These are phyloP conservation scores for Brachyistius frenatus DNA, from an alignment of 2,113 vertebrate genomes.

Conservation along the genomic window DNA sequence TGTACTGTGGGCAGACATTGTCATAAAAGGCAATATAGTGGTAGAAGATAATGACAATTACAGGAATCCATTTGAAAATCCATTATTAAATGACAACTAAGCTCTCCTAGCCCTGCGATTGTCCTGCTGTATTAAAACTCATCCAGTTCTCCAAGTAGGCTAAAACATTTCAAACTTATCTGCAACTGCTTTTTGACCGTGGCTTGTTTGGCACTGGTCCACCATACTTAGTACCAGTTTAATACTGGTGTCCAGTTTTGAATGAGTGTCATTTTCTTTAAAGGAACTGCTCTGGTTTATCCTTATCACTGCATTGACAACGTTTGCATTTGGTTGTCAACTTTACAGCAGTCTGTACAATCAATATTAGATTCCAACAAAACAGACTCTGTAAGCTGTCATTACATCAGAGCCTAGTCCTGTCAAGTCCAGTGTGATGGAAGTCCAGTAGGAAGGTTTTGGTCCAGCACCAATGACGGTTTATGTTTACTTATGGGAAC, in stretches of 20 bases:
- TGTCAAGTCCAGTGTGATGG: slow-evolving; percentile 51
- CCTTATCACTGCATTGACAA: slow-evolving; percentile 13
- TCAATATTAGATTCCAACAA: slow-evolving; percentile 26
- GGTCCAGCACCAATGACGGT: slow-evolving; percentile 58
- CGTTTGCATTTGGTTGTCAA: slow-evolving; percentile 23
- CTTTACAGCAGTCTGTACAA: slow-evolving; percentile 28
- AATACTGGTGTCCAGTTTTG: slow-evolving; percentile 10
- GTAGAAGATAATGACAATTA: slow-evolving; percentile 49
- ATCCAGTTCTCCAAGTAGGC: slow-evolving; percentile 41
- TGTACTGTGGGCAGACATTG: slow-evolving; percentile 34
- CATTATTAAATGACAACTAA: slow-evolving; percentile 35
- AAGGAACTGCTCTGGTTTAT: slow-evolving; percentile 30
- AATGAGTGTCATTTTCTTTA: slow-evolving; percentile 5
- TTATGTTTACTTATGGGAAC: slow-evolving; percentile 38
- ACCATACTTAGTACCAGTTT: slow-evolving; percentile 11
- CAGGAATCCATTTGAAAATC: slow-evolving; percentile 37
- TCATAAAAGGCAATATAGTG: slow-evolving; percentile 52
- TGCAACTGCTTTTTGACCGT: slow-evolving; percentile 41
- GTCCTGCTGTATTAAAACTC: slow-evolving; percentile 53
- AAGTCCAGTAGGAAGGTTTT: slow-evolving; percentile 58
- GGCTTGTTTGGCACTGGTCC: slow-evolving; percentile 14
- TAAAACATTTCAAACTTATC: slow-evolving; percentile 50
- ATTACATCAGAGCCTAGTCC: slow-evolving; percentile 44
- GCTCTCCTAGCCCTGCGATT: slow-evolving; percentile 56
- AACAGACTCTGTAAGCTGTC: slow-evolving; percentile 37